Conservation (phyloP, 2,113 vertebrate genomes). For the Carettochelys insculpta region DNA sequence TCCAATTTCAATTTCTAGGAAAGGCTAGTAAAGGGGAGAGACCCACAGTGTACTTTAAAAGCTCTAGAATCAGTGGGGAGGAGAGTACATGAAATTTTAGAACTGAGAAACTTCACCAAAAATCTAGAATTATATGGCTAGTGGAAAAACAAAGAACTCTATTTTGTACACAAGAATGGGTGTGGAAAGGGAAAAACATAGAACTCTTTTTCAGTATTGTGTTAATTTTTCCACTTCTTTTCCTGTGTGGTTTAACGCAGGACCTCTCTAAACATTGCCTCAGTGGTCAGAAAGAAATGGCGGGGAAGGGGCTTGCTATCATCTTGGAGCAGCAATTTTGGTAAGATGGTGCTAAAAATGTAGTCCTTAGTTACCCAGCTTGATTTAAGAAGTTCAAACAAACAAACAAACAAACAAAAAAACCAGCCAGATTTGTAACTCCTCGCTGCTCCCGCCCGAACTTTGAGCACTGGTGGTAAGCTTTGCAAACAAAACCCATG, state of each 20-base stretch:
- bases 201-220: neutral
- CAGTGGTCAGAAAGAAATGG: no score
- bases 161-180: no score
- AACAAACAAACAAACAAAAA: no score
- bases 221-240: slow-evolving; percentile 1
- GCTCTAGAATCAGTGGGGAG: neutral
- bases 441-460: no score
- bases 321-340: no score
- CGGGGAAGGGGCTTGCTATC: no score
- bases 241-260: neutral
- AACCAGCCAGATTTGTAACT: no score
- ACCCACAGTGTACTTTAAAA: neutral
- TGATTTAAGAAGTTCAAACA: no score
- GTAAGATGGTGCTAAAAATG: no score
- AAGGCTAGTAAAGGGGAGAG: neutral
- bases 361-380: no score
- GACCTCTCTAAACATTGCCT: neutral
- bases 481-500: no score
- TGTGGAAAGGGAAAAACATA: neutral
- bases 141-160: neutral
- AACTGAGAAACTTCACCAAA: neutral
- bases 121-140: neutral
- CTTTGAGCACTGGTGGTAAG: no score
- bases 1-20: neutral
- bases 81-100: neutral